Evolutionary conservation across 2,797 vertebrate genomes (phyloP), one percentile per base, ranked within the genome.

Genomic region (Cyprinodon diabolis): DNA sequence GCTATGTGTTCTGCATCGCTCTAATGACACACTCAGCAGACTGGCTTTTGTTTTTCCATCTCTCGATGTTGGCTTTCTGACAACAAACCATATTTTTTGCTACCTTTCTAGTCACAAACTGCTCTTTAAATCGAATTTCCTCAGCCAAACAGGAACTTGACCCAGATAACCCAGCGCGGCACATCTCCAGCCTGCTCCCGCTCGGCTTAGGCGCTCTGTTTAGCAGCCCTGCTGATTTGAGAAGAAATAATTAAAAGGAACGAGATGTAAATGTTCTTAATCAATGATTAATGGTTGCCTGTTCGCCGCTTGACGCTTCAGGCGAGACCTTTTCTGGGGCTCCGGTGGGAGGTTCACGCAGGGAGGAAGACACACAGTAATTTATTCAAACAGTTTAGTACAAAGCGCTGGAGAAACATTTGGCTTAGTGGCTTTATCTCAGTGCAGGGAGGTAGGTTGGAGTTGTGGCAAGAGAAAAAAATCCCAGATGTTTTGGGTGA

Each of bases 281-380:
- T 92, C 75, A 93, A 83, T 90, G 88, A 91, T 94, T 89, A 91
- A 91, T 89, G 83, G 76, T 65, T 82, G 86, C 75, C 79, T 82
- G 76, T 82, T 92, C 58, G 9, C 76, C 69, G 76, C 71, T 76
- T 79, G 81, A 74, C 1, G 75, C 90, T 87, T 47, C 70, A 76
- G 83, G 90, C 86, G 14, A 73, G 69, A 76, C 54, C 88, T 76
- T 74, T 75, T 84, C 77, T 69, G 68, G 76, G 68, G 79, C 89
- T 84, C 85, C 84, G 86, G 81, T 75, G 87, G 89, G 89, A 92
- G 87, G 81, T 84, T 90, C 79, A 85, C 30, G 68, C 69, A 84
- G 75, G 48, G 78, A 89, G 74, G 78, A 87, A 83, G 69, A 74
- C 30, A 12, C 56, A 75, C 49, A 37, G 56, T 83, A 15, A 87